These are phyloP conservation scores for Frankliniella fusca DNA, from an alignment of 2,888 invertebrate species.

Conservation along the genomic window DNA sequence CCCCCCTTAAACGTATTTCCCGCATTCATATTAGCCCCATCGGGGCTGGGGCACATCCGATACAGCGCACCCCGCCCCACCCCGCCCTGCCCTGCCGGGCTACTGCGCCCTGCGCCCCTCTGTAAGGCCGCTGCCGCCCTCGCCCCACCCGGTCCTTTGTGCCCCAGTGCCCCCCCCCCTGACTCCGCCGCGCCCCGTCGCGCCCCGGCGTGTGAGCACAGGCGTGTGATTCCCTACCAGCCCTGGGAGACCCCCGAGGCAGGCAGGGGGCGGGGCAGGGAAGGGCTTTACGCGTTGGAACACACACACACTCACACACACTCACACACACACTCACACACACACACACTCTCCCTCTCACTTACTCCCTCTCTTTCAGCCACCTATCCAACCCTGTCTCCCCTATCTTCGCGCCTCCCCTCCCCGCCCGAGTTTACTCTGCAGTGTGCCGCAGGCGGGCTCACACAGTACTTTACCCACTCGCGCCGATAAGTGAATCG, in stretches of 20 bases:
- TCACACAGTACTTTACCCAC: no score
- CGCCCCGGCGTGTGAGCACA: background rate
- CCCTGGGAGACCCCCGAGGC: background rate
- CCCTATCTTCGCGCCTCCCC: background rate
- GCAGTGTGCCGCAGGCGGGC: no score
- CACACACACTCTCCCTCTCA: background rate
- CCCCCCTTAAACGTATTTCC: background rate
- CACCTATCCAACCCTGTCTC: no score
- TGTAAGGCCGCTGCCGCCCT: background rate
- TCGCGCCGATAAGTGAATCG: no score
- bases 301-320: background rate
- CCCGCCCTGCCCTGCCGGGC: background rate
- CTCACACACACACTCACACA: no score
- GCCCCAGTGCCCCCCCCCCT: background rate
- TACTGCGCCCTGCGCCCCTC: background rate
- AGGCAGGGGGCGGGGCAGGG: background rate
- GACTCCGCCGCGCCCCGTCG: no score
- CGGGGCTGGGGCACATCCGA: background rate
- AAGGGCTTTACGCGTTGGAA: background rate
- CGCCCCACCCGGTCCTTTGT: background rate
- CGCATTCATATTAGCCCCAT: constrained; percentile 7
- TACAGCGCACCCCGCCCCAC: no score
- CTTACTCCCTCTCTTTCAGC: background rate
- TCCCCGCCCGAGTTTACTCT: background rate
- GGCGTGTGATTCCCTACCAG: constrained; percentile 6